Evolutionary conservation across 2,113 vertebrate species (phyloP).

Genomic region (Sula dactylatra): DNA sequence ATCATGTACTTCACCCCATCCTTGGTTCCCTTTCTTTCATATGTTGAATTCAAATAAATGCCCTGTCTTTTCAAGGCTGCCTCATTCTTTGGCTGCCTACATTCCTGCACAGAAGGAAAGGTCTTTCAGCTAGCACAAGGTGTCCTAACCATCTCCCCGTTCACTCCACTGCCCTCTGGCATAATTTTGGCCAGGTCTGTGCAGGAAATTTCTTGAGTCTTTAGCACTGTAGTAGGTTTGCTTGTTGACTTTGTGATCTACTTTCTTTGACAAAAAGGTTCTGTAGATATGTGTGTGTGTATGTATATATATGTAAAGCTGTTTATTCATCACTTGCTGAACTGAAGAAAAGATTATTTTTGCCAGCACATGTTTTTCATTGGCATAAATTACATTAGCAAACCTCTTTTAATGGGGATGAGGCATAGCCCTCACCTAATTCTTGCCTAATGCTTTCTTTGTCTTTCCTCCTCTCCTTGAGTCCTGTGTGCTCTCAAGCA

Average conservation of each 20-base stretch:
- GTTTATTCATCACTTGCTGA: background rate
- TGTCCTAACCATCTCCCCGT: background rate
- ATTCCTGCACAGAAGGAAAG: background rate
- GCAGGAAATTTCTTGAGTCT: background rate
- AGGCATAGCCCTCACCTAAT: background rate
- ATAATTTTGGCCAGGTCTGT: background rate
- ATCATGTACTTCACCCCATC: background rate
- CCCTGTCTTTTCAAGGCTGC: background rate
- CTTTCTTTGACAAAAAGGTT: background rate
- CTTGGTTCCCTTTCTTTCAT: background rate
- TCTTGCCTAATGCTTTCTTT: background rate
- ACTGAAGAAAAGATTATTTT: background rate
- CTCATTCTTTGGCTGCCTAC: background rate
- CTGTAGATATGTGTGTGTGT: background rate
- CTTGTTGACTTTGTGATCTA: background rate
- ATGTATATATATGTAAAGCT: background rate
- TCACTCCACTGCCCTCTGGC: background rate
- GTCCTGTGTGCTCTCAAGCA: background rate
- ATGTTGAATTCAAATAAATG: background rate
- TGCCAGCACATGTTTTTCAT: background rate
- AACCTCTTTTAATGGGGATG: background rate
- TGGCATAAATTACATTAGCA: background rate
- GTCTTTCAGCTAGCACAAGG: fast-evolving
- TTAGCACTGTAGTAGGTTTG: background rate
- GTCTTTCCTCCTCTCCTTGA: background rate